Evolutionary conservation across 2,797 vertebrate species (phyloP), one percentile per base, ranked within the genome.

Genomic region (Phoebastria nigripes): DNA sequence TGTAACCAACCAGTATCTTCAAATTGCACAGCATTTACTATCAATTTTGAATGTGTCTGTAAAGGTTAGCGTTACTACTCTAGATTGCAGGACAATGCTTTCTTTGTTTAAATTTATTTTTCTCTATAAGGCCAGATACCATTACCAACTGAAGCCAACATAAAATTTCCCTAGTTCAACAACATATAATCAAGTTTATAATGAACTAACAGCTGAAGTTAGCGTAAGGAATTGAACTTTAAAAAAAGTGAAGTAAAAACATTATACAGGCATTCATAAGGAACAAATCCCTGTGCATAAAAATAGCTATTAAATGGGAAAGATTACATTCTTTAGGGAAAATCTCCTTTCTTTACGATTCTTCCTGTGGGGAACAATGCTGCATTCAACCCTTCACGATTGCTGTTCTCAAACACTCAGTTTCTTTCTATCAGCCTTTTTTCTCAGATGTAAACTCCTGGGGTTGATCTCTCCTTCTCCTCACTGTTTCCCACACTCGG

Each of bases 331-430:
- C 83, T 92, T 90, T 28, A 70, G 52, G 59, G 67, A 80, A 95
- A 96, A 92, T 62, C 89, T 85, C 77, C 72, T 71, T 93, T 93
- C 87, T 93, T 86, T 90, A 79, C 9, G 6, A 79, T 91, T 94
- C 55, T 79, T 82, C 77, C 77, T 73, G 21, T 28, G 56, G 22
- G 26, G 88, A 96, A 92, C 91, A 96, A 94, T 87, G 88, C 70
- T 31, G 63, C 74, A 94, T 96, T 96, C 88, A 95, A 77, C 21
- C 7, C 13, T 81, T 52, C 3, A 19, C 88, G 71, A 77, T 5
- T 80, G 69, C 96, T 90, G 95, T 93, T 94, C 88, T 94, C 88
- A 94, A 96, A 95, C 77, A 94, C 41, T 88, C 69, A 5, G 12
- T 79, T 94, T 80, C 86, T 82, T 94, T 93, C 76, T 82, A 72